Percentiles rank a stretch among this genome's conserved stretches.
These are phyloP conservation scores for Neodontobutis hainanensis DNA, from an alignment of 2,113 vertebrate species.

Conservation along the genomic window DNA sequence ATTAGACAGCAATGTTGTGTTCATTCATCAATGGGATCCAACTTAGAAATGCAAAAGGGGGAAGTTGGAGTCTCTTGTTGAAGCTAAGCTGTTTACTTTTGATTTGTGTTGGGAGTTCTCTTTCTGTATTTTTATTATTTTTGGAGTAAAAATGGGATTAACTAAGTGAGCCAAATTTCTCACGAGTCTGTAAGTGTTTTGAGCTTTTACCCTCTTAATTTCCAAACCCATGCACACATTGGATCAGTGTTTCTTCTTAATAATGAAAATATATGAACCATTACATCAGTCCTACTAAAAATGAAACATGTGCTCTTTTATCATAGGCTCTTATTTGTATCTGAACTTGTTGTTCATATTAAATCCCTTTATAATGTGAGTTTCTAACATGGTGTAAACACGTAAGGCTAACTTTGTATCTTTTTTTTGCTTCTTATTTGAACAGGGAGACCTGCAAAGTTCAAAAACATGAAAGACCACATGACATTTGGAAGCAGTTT, in stretches of 20 bases:
- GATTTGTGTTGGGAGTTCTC: constrained; percentile 25
- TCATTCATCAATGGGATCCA: constrained; percentile 40
- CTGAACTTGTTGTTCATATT: too few relatives aligned
- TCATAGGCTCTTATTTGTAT: too few relatives aligned
- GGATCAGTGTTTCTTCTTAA: not conserved
- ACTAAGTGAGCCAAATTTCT: constrained; percentile 35
- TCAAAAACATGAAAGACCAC: constrained; percentile 63
- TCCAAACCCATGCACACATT: constrained; percentile 8
- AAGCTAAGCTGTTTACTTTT: constrained; percentile 40
- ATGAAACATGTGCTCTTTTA: too few relatives aligned
- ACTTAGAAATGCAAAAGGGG: constrained; percentile 29
- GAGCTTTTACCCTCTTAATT: constrained; percentile 37
- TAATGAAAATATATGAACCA: too few relatives aligned
- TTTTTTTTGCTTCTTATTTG: constrained; percentile 47
- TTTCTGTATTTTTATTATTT: constrained; percentile 1
- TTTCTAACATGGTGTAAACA: not conserved
- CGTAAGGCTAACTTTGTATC: constrained; percentile 16
- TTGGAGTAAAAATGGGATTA: constrained; percentile 37
- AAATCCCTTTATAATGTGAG: too few relatives aligned
- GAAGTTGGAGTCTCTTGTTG: constrained; percentile 36
- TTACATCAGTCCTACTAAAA: too few relatives aligned
- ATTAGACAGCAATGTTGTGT: constrained; percentile 43
- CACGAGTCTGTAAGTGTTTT: constrained; percentile 30
- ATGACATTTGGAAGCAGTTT: constrained; percentile 54
- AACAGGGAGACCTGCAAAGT: constrained; percentile 19